These are phyloP conservation scores for Mormyrus iriodes DNA, from an alignment of 2,113 vertebrate genomes.

Conservation along the genomic window DNA sequence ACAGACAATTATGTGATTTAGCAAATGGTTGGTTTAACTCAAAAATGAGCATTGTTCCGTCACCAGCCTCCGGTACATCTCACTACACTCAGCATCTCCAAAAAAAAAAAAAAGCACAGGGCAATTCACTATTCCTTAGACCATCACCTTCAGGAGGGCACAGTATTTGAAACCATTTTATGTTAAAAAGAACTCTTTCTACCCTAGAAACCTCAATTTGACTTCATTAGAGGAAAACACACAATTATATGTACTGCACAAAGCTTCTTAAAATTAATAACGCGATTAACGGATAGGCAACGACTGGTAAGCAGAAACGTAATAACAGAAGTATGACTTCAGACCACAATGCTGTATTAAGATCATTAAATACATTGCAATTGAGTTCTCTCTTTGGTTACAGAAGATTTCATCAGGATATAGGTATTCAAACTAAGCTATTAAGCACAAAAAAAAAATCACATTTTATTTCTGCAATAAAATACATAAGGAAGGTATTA, in stretches of 20 bases:
- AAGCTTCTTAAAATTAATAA: background rate
- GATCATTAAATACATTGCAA: background rate
- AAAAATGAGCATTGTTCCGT: background rate
- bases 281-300: background rate
- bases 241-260: background rate
- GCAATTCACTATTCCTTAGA: background rate
- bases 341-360: background rate
- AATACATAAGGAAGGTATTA: background rate
- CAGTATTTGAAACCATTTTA: background rate
- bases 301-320: background rate
- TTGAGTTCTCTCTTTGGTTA: background rate
- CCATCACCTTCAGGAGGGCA: background rate
- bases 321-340: background rate
- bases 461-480: background rate
- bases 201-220: background rate
- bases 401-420: background rate
- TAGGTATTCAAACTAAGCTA: background rate
- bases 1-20: background rate
- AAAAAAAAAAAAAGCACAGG: background rate
- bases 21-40: background rate
- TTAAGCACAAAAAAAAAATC: background rate
- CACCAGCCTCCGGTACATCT: background rate
- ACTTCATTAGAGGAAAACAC: background rate
- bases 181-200: background rate
- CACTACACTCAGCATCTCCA: background rate